Conservation (phyloP, 1,140 invertebrate genomes). For the Drosophila prosaltans region DNA sequence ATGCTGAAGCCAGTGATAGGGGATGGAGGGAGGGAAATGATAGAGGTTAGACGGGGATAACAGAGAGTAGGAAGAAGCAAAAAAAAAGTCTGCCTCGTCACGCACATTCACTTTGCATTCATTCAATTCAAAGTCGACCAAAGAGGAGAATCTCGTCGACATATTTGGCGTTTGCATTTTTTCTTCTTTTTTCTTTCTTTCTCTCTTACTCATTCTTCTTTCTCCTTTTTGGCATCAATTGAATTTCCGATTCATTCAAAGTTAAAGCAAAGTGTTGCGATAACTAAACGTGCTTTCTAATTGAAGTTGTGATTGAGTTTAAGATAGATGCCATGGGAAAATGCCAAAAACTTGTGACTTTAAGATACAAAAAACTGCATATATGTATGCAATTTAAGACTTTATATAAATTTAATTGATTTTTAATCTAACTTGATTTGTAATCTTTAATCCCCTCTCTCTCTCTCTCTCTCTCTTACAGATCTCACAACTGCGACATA, state of each 20-base stretch:
- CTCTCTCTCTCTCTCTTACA: constrained; percentile 27
- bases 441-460: not conserved
- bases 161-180: constrained; percentile 33
- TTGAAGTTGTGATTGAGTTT: constrained; percentile 22
- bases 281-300: constrained; percentile 48
- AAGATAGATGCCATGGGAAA: not conserved
- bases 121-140: constrained; percentile 56
- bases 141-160: constrained; percentile 16
- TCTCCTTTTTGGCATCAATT: constrained; percentile 56
- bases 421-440: constrained; percentile 17
- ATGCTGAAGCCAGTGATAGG: not conserved
- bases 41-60: no score
- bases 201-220: not conserved
- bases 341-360: not conserved
- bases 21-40: not conserved
- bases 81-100: constrained; percentile 39
- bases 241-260: constrained; percentile 57
- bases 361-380: not conserved
- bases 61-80: no score
- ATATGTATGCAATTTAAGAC: not conserved
- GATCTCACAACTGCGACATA: constrained; percentile 52
- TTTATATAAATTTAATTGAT: not conserved
- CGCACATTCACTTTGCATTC: constrained; percentile 78
- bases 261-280: constrained; percentile 45
- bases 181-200: constrained; percentile 26